phyloP scores from a whole-genome alignment of 30 jellyfish, hydroid and myxozoan species.

The Cassiopea andromeda region DNA sequence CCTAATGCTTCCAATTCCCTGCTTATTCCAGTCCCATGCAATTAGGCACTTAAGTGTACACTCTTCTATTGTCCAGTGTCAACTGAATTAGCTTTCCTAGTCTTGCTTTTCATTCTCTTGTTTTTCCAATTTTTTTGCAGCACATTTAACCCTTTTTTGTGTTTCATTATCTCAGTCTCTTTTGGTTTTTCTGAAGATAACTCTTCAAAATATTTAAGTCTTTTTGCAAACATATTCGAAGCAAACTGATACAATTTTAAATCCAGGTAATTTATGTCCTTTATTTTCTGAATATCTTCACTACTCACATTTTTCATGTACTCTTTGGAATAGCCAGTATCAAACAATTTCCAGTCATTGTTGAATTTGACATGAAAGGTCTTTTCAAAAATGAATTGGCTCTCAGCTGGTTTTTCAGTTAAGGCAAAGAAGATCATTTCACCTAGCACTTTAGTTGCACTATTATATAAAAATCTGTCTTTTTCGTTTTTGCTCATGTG shows the following conservation, averaged over 20 bases:
- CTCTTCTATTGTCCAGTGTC: background rate
- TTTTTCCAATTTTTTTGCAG: conserved; percentile 54
- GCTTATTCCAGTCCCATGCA: too few relatives aligned
- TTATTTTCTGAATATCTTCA: conserved; percentile 25
- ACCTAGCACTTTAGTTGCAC: conserved; percentile 66
- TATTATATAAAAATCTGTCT: conserved; percentile 37
- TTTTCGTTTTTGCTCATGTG: conserved; percentile 12
- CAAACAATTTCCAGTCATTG: conserved; percentile 64
- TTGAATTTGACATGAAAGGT: conserved; percentile 69
- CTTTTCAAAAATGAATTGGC: conserved; percentile 89
- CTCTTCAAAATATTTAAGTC: conserved; percentile 20
- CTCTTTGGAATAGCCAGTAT: conserved; percentile 81
- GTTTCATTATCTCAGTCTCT: background rate
- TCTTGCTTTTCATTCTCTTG: conserved; percentile 4
- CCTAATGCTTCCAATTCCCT: too few relatives aligned
- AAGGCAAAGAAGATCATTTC: conserved; percentile 74
- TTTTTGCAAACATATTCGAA: conserved; percentile 48
- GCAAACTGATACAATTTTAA: conserved; percentile 79
- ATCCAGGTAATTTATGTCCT: conserved; percentile 66
- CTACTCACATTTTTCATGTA: conserved; percentile 46
- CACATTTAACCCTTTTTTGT: conserved; percentile 23
- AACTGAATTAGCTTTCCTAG: background rate
- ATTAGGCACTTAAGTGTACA: too few relatives aligned
- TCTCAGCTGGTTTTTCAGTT: conserved; percentile 77
- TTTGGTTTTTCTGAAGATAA: conserved; percentile 14